Evolutionary conservation across 2,888 invertebrate genomes (phyloP).

Genomic region (Pyrrhia umbra): DNA sequence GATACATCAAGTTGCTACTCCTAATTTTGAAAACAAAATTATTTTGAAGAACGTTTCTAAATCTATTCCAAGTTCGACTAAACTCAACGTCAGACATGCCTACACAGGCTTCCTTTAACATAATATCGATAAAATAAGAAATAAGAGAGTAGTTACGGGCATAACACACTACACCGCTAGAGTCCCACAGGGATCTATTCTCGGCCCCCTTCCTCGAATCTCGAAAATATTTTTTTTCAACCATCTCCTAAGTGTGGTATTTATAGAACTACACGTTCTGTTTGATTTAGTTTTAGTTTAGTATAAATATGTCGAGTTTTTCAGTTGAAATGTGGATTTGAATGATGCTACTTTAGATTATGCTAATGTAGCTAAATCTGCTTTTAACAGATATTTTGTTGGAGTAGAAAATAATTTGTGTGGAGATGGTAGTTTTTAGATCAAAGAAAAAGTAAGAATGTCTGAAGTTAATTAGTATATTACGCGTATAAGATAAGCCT

Average conservation of each 20-base stretch:
- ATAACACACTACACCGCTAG: conserved; percentile 75
- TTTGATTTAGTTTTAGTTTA: conserved; percentile 80
- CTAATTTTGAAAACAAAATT: not conserved
- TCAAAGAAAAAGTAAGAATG: not conserved
- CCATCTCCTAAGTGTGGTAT: conserved; percentile 84
- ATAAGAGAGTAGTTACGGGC: conserved; percentile 74
- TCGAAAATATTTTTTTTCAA: conserved; percentile 77
- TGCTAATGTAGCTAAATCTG: conserved; percentile 42
- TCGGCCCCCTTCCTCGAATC: conserved; percentile 81
- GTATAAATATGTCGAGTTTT: conserved; percentile 68
- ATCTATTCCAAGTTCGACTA: conserved; percentile 9
- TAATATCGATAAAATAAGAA: conserved; percentile 69
- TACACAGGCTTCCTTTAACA: conserved; percentile 46
- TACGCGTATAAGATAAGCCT: conserved; percentile 1
- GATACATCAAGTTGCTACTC: too few species aligned
- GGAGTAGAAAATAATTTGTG: conserved; percentile 25
- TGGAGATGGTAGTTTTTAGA: conserved; percentile 15
- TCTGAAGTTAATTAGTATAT: not conserved
- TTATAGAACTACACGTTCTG: conserved; percentile 84
- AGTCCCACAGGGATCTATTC: conserved; percentile 89
- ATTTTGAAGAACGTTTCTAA: not conserved
- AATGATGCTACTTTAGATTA: conserved; percentile 55
- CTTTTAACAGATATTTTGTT: conserved; percentile 47
- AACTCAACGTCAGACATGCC: conserved; percentile 4
- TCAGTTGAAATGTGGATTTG: conserved; percentile 60